These are phyloP conservation scores for Drosophila bocki DNA, from an alignment of 1,140 invertebrate species.

Conservation along the genomic window DNA sequence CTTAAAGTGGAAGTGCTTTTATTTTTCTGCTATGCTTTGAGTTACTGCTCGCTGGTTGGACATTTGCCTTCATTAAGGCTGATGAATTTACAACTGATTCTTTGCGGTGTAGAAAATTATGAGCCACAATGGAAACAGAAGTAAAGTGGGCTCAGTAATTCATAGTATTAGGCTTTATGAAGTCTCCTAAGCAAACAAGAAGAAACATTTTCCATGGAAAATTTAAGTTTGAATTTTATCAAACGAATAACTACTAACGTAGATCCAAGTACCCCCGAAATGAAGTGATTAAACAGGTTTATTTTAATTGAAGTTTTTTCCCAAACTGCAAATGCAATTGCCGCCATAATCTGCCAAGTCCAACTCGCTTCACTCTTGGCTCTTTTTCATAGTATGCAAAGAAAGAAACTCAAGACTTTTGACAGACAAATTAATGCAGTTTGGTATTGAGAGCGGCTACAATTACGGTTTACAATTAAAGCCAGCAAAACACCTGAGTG, in stretches of 20 bases:
- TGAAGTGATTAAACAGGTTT: not conserved
- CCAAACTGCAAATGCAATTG: constrained; percentile 32
- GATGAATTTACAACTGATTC: constrained; percentile 8
- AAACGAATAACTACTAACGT: not conserved
- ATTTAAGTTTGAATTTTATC: constrained; percentile 9
- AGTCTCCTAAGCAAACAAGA: not conserved
- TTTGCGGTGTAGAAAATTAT: constrained; percentile 19
- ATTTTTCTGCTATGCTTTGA: not conserved
- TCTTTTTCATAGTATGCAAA: constrained; percentile 19
- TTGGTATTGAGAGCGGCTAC: constrained; percentile 60
- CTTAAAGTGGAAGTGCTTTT: not conserved
- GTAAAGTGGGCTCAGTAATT: constrained; percentile 26
- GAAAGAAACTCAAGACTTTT: constrained; percentile 55
- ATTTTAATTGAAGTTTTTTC: constrained; percentile 33
- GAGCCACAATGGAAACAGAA: constrained; percentile 1
- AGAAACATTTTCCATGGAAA: constrained; percentile 20
- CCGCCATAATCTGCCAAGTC: constrained; percentile 37
- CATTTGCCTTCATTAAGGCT: constrained; percentile 1
- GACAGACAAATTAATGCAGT: constrained; percentile 70
- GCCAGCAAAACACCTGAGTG: constrained; percentile 51
- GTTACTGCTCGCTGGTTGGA: not conserved
- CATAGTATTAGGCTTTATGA: constrained; percentile 3
- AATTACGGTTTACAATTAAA: constrained; percentile 53
- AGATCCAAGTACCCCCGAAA: not conserved
- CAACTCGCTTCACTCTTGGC: constrained; percentile 13